phyloP scores from a whole-genome alignment of 2,113 vertebrate species.

The Ursus arctos region DNA sequence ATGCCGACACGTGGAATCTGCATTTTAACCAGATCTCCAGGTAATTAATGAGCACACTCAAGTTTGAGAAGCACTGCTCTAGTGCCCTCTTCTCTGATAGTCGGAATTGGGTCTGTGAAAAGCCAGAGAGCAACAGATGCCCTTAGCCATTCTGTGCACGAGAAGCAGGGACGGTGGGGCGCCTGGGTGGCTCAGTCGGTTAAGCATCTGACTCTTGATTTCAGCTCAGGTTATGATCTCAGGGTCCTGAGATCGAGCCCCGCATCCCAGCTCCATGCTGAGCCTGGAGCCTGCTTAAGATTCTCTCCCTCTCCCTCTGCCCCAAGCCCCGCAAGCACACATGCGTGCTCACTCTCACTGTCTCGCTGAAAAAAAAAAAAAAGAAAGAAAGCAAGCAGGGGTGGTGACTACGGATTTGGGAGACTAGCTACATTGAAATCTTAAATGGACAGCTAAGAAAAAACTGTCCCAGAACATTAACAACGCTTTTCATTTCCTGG shows the following conservation, averaged over 20 bases:
- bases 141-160: neutral
- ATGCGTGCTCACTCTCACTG: neutral
- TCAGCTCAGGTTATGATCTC: neutral
- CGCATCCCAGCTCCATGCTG: neutral
- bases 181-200: neutral
- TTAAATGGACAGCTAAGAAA: neutral
- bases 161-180: neutral
- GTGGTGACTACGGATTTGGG: neutral
- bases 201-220: neutral
- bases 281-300: neutral
- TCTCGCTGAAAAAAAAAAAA: neutral
- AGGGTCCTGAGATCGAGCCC: neutral
- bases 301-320: neutral
- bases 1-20: neutral
- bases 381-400: neutral
- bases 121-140: neutral
- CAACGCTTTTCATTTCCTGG: neutral
- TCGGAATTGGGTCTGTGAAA: neutral
- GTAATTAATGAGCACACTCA: neutral
- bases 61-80: neutral
- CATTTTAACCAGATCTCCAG: neutral
- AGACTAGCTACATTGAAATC: neutral
- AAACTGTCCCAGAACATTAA: neutral
- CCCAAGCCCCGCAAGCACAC: neutral
- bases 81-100: neutral